Percentiles rank a stretch among this genome's conserved stretches.
Evolutionary conservation across 1,140 invertebrate genomes (phyloP).

Genomic region (Dinoponera quadriceps): DNA sequence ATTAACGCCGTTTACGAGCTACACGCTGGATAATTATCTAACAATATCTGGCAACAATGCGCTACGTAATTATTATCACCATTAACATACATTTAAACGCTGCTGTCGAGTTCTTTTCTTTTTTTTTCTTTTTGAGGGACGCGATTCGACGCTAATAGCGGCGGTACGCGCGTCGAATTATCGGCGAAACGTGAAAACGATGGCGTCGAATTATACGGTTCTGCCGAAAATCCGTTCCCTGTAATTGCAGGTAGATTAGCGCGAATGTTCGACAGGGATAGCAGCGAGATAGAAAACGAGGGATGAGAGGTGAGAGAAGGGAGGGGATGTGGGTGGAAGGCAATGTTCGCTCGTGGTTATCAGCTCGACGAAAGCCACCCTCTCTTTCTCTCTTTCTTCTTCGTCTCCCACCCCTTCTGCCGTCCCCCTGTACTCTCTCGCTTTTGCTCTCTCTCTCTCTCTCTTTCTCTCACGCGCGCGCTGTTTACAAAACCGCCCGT

Average conservation of each 20-base stretch:
- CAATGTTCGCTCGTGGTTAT: slow-evolving; percentile 44
- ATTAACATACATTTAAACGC: slow-evolving; percentile 55
- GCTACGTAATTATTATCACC: slow-evolving; percentile 39
- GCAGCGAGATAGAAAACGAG: slow-evolving; percentile 1
- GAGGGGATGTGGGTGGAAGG: background rate
- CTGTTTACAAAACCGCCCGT: slow-evolving; percentile 55
- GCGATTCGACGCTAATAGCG: slow-evolving; percentile 30
- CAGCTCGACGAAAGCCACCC: slow-evolving; percentile 45
- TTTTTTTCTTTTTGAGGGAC: too few species aligned
- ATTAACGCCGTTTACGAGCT: slow-evolving; percentile 44
- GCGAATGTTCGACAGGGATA: slow-evolving; percentile 24
- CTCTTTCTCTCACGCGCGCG: slow-evolving; percentile 5
- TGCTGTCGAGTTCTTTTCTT: background rate
- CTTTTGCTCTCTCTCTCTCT: background rate
- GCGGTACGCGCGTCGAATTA: slow-evolving; percentile 44
- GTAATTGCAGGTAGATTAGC: slow-evolving; percentile 55
- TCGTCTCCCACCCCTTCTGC: background rate
- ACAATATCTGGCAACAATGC: slow-evolving; percentile 51
- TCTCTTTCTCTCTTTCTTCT: slow-evolving; percentile 32
- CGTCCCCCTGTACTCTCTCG: background rate
- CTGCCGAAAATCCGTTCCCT: slow-evolving; percentile 49
- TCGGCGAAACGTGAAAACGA: slow-evolving; percentile 12
- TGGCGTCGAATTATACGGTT: slow-evolving; percentile 41
- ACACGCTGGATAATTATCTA: slow-evolving; percentile 40
- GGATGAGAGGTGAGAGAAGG: background rate